phyloP scores from a whole-genome alignment of 2,888 invertebrate species.

The Pyrocoelia pectoralis region DNA sequence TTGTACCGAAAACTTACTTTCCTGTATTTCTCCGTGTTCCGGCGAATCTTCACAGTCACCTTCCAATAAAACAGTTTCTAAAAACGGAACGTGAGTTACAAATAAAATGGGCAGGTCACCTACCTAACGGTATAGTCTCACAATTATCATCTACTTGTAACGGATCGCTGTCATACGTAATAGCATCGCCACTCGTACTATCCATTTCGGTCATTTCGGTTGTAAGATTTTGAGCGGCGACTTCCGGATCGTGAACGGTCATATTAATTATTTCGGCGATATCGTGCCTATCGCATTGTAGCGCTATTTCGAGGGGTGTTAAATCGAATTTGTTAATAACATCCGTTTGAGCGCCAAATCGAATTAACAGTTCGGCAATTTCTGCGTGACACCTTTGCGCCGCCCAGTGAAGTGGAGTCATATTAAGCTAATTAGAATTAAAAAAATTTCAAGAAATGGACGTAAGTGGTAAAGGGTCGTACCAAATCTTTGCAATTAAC shows the following conservation, averaged over 20 bases:
- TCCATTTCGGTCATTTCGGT: conserved; percentile 43
- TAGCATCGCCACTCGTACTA: conserved; percentile 31
- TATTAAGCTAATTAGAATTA: conserved; percentile 81
- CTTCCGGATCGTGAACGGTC: conserved; percentile 44
- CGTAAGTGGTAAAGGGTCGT: too few species aligned
- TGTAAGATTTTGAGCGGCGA: conserved; percentile 47
- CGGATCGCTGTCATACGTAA: conserved; percentile 24
- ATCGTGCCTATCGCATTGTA: conserved; percentile 70
- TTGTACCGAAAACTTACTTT: too few species aligned
- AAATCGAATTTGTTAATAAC: conserved; percentile 77
- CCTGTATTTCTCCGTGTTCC: too few species aligned
- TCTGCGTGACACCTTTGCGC: conserved; percentile 80
- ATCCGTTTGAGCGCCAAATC: conserved; percentile 75
- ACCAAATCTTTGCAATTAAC: conserved; percentile 83
- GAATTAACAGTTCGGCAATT: conserved; percentile 74
- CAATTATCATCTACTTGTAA: conserved; percentile 27
- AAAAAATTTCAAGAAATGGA: too few species aligned
- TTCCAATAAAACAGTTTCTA: conserved; percentile 40
- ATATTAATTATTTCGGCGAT: conserved; percentile 66
- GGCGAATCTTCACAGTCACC: conserved; percentile 9
- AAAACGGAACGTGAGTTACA: neutral
- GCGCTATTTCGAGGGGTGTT: conserved; percentile 72
- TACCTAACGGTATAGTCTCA: conserved; percentile 39
- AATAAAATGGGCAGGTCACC: neutral
- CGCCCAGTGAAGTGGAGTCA: conserved; percentile 97